These are phyloP conservation scores for Emys orbicularis DNA, from an alignment of 2,797 vertebrate species.

Conservation along the genomic window DNA sequence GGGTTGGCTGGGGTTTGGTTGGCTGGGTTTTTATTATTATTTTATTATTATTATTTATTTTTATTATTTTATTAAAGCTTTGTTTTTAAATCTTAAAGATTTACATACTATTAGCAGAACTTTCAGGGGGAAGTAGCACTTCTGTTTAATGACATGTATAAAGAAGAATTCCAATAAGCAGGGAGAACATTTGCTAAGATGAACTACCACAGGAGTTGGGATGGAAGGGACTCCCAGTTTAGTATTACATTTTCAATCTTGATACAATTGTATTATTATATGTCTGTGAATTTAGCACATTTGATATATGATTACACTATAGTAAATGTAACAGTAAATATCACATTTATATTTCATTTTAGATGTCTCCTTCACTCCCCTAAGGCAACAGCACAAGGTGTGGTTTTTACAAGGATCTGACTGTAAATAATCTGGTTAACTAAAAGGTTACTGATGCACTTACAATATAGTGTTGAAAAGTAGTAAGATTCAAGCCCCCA, in stretches of 20 bases:
- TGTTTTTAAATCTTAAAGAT: background rate
- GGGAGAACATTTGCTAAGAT: background rate
- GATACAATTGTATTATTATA: conserved; percentile 75
- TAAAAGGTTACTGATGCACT: conserved; percentile 72
- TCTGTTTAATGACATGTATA: background rate
- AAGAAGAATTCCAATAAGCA: conserved; percentile 1
- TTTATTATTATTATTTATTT: background rate
- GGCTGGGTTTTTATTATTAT: background rate
- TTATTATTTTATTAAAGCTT: too few relatives aligned
- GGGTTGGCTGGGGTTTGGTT: background rate
- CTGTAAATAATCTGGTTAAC: conserved; percentile 82
- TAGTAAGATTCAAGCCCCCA: conserved; percentile 62
- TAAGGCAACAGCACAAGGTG: conserved; percentile 65
- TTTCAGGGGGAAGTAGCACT: background rate
- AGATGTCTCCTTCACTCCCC: conserved; percentile 68
- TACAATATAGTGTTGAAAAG: conserved; percentile 66
- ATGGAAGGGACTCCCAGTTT: conserved; percentile 46
- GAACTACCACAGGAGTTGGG: background rate
- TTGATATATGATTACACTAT: conserved; percentile 73
- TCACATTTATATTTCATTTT: conserved; percentile 75
- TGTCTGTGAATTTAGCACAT: conserved; percentile 64
- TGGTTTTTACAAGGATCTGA: conserved; percentile 70
- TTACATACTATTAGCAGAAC: background rate
- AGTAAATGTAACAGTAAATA: conserved; percentile 78
- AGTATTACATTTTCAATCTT: conserved; percentile 70